Evolutionary conservation across 2,113 vertebrate species (phyloP), one percentile per base, ranked within the genome.

Genomic region (Phocoena phocoena): DNA sequence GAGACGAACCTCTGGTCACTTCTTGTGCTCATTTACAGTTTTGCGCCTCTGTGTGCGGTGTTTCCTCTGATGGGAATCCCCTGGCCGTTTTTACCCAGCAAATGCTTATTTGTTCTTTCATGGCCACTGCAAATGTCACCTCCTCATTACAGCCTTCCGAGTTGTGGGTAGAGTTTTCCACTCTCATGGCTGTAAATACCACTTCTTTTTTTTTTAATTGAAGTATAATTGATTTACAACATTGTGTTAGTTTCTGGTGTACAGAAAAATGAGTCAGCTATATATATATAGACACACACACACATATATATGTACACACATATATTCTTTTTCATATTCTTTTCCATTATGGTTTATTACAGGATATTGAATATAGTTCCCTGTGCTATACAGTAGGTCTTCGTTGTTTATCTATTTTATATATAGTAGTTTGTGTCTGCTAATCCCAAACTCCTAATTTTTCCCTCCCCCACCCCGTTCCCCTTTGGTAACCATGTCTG

Each of bases 11-110:
- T 85, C 90, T 79, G 55, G 55, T 88, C 68, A 38, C 76, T 47
- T 76, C 88, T 47, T 4, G 36, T 25, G 71, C 71, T 79, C 36
- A 33, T 58, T 63, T 44, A 44, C 73, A n/a, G 18, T 65, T 38
- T 55, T 21, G 25, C 17, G 33, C 80, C 53, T 62, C 58, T 47
- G 50, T 41, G 31, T 7, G 60, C 15, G 1, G 23, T 6, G 8
- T 71, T 92, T 95, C 96, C 92, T 89, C 71, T 26, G 41, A 12
- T 47, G 84, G 82, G 70, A 93, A 90, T 41, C 63, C 95, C 94
- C 74, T 21, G n/a, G 90, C 36, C 23, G 28, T 83, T 79, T 33
- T 47, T n/a, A 68, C 76, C 58, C 70, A 62, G 14, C 67, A 82
- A n/a, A 55, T 73, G 76, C 58, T 79, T n/a, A 0, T 73, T 92